Percentiles rank a stretch among this genome's conserved stretches.
Evolutionary conservation across 2,888 invertebrate genomes (phyloP).

Genomic region (Catonia carolina): DNA sequence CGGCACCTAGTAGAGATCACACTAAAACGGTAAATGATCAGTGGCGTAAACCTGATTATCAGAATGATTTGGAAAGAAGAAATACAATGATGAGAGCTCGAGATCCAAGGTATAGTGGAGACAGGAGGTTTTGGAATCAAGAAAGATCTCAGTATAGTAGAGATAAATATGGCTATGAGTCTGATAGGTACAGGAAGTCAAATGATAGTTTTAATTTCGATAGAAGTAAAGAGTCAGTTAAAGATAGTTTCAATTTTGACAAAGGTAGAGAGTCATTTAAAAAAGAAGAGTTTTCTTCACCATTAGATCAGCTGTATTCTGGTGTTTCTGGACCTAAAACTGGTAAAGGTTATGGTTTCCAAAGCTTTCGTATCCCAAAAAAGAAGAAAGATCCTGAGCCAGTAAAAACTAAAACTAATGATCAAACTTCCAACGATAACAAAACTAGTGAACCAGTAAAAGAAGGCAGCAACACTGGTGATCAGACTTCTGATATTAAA

Average conservation of each 20-base stretch:
- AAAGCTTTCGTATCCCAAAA: conserved; percentile 18
- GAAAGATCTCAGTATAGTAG: too few relatives aligned
- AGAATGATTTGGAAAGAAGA: not conserved
- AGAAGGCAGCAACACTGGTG: not conserved
- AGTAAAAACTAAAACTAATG: too few relatives aligned
- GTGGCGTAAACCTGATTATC: not conserved
- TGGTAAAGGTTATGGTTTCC: conserved; percentile 18
- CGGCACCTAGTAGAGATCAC: not conserved
- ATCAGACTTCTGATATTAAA: too few relatives aligned
- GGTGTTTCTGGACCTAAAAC: conserved; percentile 11
- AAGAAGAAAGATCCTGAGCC: too few relatives aligned
- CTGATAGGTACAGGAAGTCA: not conserved
- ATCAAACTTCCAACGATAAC: not conserved
- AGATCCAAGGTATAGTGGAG: not conserved
- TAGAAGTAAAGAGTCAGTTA: not conserved
- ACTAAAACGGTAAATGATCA: not conserved
- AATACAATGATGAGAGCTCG: too few relatives aligned
- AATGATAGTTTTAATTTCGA: not conserved
- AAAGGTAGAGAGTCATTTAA: not conserved
- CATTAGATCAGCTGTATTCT: conserved; percentile 8
- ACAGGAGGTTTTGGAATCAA: not conserved
- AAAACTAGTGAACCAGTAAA: not conserved
- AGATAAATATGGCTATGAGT: too few relatives aligned
- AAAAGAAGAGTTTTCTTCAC: conserved; percentile 17
- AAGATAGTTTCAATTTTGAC: not conserved